phyloP scores from a whole-genome alignment of 2,797 vertebrate species.

The Spinus pinus region DNA sequence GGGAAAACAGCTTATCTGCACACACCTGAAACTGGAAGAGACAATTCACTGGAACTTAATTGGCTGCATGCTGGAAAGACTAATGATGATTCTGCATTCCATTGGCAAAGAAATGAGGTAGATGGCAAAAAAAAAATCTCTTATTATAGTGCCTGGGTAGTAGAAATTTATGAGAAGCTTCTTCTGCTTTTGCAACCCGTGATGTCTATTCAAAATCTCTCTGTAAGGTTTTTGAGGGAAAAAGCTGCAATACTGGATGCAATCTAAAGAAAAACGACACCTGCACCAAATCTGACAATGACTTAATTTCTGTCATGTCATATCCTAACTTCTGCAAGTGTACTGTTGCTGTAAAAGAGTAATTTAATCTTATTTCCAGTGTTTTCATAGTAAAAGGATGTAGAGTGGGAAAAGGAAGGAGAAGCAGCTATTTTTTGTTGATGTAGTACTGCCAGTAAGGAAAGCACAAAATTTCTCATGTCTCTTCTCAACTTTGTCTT shows the following conservation, averaged over 20 bases:
- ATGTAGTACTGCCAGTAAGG: not conserved
- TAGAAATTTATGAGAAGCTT: slow-evolving; percentile 42
- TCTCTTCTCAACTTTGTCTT: not conserved
- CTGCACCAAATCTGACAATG: not conserved
- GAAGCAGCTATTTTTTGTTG: not conserved
- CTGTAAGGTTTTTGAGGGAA: not conserved
- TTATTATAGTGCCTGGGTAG: slow-evolving; percentile 25
- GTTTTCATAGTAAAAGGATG: not conserved
- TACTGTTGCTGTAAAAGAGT: not conserved
- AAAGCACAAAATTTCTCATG: not conserved
- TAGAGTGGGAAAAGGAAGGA: not conserved
- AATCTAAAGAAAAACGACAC: not conserved
- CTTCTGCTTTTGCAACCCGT: slow-evolving; percentile 19
- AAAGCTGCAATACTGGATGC: not conserved
- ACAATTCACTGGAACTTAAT: slow-evolving; percentile 59
- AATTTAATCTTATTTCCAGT: not conserved
- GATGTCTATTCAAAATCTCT: slow-evolving; percentile 31
- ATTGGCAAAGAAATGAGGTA: slow-evolving; percentile 54
- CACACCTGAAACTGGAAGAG: slow-evolving; percentile 52
- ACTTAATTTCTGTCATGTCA: not conserved
- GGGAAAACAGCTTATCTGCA: slow-evolving; percentile 52
- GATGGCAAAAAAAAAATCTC: slow-evolving; percentile 47
- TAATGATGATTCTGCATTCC: slow-evolving; percentile 56
- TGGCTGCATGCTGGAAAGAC: slow-evolving; percentile 55
- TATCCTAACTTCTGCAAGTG: not conserved